Evolutionary conservation across 1,140 invertebrate species (phyloP).

Genomic region (Berghia stephanieae): DNA sequence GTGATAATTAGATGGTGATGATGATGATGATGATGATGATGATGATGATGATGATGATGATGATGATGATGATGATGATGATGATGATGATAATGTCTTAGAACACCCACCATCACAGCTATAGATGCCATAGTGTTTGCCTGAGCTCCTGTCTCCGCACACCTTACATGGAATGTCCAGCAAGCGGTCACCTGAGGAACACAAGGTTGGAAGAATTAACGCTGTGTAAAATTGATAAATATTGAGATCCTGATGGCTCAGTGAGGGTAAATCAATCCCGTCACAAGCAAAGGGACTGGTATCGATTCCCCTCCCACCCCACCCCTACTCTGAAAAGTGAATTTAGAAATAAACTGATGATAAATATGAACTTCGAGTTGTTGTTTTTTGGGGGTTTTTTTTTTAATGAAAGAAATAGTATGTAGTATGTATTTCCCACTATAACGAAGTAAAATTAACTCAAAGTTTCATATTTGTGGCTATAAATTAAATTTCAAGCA

Average conservation of each 20-base stretch:
- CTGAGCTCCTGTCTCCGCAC: constrained; percentile 91
- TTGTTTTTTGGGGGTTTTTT: constrained; percentile 5
- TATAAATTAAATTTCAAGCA: no score
- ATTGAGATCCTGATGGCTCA: neutral
- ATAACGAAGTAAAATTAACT: no score
- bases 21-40: constrained; percentile 14
- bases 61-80: constrained; percentile 7
- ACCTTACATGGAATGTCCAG: constrained; percentile 89
- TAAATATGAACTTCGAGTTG: neutral
- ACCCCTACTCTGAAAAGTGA: neutral
- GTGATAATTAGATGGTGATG: no score
- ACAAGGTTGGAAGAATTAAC: neutral
- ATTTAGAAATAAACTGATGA: neutral
- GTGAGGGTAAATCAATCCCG: no score
- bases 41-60: neutral
- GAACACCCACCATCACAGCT: constrained; percentile 73
- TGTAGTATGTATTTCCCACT: no score
- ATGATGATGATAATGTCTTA: constrained; percentile 20
- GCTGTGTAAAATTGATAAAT: neutral
- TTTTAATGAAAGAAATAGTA: no score
- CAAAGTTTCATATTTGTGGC: no score
- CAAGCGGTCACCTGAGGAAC: constrained; percentile 81
- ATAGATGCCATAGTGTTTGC: constrained; percentile 91
- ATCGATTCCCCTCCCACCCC: neutral
- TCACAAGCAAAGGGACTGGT: no score